Conservation (phyloP, 1,140 invertebrate genomes). For the Paraescarpia echinospica region DNA sequence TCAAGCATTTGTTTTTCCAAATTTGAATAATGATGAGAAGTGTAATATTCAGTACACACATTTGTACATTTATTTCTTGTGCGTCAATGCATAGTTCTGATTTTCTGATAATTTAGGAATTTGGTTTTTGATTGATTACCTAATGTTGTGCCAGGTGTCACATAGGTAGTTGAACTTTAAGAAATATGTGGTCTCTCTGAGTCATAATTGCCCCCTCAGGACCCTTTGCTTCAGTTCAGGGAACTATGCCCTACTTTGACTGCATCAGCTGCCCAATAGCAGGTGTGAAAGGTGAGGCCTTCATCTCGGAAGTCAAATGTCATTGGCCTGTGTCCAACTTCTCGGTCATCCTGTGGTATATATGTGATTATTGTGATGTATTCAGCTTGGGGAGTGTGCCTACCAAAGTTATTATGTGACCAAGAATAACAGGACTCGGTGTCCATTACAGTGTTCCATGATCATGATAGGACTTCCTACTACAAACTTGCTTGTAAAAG, state of each 20-base stretch:
- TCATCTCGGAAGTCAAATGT: neutral
- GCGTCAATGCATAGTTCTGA: neutral
- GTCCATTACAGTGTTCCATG: neutral
- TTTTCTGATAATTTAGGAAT: neutral
- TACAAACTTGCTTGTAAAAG: neutral
- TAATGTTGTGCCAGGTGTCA: neutral
- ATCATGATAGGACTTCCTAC: too few species aligned
- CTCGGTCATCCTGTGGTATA: neutral
- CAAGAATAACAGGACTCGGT: too few species aligned
- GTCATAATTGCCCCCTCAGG: neutral
- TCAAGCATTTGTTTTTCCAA: neutral
- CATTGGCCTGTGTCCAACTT: neutral
- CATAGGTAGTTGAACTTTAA: neutral
- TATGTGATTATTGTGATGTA: neutral
- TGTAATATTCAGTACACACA: neutral
- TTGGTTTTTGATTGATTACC: neutral
- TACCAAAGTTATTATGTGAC: neutral
- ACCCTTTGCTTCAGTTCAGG: neutral
- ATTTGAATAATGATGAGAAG: neutral
- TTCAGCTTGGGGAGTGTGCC: neutral
- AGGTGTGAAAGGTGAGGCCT: neutral
- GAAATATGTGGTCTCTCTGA: neutral
- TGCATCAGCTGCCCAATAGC: neutral
- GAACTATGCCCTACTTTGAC: neutral
- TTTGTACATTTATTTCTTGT: neutral